Conservation (phyloP, 2,888 invertebrate species). For the Thymelicus acteon region DNA sequence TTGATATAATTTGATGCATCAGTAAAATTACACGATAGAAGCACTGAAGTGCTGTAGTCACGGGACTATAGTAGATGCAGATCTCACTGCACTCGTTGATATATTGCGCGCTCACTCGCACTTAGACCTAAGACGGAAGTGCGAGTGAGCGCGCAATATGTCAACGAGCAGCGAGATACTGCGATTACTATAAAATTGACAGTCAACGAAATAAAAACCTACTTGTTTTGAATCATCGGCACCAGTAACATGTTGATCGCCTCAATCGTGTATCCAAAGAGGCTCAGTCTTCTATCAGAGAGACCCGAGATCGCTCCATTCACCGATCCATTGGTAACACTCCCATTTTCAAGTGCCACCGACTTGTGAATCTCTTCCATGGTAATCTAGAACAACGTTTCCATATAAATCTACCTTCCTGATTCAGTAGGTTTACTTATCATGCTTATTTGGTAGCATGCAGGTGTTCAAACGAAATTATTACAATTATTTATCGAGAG, state of each 20-base stretch:
- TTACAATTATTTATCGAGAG: too few relatives aligned
- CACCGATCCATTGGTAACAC: conserved; percentile 51
- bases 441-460: conserved; percentile 22
- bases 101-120: too few relatives aligned
- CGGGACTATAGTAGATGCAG: too few relatives aligned
- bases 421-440: conserved; percentile 1
- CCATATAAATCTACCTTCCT: conserved; percentile 19
- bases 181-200: too few relatives aligned
- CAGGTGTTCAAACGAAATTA: not conserved
- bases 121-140: too few relatives aligned
- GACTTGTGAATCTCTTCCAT: conserved; percentile 90
- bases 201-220: conserved; percentile 55
- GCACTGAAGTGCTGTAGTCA: too few relatives aligned
- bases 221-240: conserved; percentile 98
- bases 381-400: conserved; percentile 85
- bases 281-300: conserved; percentile 92
- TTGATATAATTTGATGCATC: too few relatives aligned
- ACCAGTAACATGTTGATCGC: conserved; percentile 96
- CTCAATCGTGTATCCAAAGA: conserved; percentile 98
- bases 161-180: too few relatives aligned
- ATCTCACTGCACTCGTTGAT: too few relatives aligned
- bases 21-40: too few relatives aligned
- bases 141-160: too few relatives aligned
- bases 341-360: conserved; percentile 58
- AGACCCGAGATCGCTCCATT: conserved; percentile 80